A percentile compares a stretch with the other conserved stretches of the same genome.
Evolutionary conservation across 2,797 vertebrate species (phyloP).

Genomic region (Pseudotriccus pelzelni): DNA sequence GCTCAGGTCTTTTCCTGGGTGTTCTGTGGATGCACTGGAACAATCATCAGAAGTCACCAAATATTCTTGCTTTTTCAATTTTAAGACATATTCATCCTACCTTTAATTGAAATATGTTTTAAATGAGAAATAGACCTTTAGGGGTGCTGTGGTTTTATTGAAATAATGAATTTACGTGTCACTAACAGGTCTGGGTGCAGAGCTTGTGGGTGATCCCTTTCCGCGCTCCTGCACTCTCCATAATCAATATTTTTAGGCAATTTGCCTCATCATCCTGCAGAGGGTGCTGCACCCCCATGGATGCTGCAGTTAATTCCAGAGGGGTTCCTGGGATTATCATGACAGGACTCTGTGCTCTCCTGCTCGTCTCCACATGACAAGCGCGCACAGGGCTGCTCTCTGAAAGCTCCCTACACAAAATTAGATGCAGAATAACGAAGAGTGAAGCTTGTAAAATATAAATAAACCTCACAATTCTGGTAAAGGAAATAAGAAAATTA

Average conservation of each 20-base stretch:
- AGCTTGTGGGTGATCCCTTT: neutral
- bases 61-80: neutral
- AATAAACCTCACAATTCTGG: neutral
- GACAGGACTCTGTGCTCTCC: neutral
- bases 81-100: neutral
- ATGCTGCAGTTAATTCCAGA: neutral
- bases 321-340: neutral
- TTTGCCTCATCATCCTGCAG: neutral
- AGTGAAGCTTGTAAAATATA: neutral
- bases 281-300: constrained; percentile 29
- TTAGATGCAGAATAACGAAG: neutral
- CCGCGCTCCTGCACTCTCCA: rapidly evolving
- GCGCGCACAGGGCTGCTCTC: neutral
- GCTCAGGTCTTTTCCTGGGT: neutral
- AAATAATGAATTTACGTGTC: neutral
- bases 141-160: neutral
- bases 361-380: neutral
- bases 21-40: neutral
- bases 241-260: neutral
- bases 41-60: neutral
- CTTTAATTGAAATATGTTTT: neutral
- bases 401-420: neutral
- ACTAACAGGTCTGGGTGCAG: neutral
- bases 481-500: neutral
- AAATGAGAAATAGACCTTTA: neutral